Conservation (phyloP, 2,797 vertebrate species). For the Coendou prehensilis region DNA sequence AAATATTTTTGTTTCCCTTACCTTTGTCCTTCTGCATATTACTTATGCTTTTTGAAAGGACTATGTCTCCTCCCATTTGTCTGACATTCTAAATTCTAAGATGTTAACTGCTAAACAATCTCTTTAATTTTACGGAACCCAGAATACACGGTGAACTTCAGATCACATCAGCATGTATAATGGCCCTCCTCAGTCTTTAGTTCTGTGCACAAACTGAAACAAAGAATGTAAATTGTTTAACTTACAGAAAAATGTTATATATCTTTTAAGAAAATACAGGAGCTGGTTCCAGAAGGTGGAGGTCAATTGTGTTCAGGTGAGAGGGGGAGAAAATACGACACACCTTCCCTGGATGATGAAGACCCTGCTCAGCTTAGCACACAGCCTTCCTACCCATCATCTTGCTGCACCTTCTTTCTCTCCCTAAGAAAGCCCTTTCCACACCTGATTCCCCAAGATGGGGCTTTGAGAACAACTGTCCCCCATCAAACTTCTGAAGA, state of each 20-base stretch:
- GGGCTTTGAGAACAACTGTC: background rate
- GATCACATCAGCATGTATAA: background rate
- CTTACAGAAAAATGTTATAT: background rate
- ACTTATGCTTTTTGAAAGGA: background rate
- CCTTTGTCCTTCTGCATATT: background rate
- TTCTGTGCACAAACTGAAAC: background rate
- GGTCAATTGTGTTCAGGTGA: background rate
- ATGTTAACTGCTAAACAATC: background rate
- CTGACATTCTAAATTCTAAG: background rate
- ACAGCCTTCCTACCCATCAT: background rate
- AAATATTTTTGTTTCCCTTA: background rate
- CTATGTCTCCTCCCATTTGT: no score
- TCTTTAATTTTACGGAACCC: background rate
- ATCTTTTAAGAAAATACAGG: background rate
- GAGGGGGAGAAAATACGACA: background rate
- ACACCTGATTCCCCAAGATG: background rate
- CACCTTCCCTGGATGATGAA: background rate
- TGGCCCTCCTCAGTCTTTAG: background rate
- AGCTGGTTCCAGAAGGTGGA: background rate
- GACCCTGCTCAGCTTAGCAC: background rate
- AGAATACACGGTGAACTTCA: background rate
- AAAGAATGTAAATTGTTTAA: background rate
- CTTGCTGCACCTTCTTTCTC: background rate
- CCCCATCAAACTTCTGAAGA: background rate
- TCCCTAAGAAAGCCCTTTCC: background rate